A percentile compares a stretch with the other conserved stretches of the same genome.
Conservation (phyloP, 2,888 invertebrate species). For the Chloroclysta siterata region DNA sequence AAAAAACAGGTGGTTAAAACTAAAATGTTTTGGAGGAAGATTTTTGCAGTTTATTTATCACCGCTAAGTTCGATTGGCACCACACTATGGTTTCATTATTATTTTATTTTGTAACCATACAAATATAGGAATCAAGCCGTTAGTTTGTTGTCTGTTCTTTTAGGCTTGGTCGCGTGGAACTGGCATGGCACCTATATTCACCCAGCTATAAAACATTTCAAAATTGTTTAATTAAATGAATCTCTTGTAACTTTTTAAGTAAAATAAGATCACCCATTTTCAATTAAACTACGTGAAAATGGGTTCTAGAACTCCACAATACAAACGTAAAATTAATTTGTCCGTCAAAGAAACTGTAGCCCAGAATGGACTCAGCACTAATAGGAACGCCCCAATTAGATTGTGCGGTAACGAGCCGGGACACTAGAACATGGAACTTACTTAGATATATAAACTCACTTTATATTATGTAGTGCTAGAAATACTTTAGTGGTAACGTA, state of each 20-base stretch:
- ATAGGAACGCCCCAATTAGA: slow-evolving; percentile 44
- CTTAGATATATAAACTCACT: background rate
- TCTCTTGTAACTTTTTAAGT: no score
- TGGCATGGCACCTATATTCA: no score
- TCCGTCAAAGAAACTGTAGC: slow-evolving; percentile 34
- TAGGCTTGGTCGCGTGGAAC: no score
- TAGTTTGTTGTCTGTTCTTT: no score
- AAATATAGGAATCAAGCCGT: no score
- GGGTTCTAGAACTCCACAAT: slow-evolving; percentile 5
- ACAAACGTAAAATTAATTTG: slow-evolving; percentile 31
- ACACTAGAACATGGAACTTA: slow-evolving; percentile 1
- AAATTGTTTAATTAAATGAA: no score
- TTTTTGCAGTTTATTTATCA: no score
- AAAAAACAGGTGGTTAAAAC: background rate
- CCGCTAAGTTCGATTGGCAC: no score
- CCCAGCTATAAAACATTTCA: no score
- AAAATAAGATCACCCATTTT: no score
- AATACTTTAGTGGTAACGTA: background rate
- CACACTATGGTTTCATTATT: no score
- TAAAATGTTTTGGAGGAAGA: background rate
- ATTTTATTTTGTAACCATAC: no score
- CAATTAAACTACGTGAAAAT: slow-evolving; percentile 9
- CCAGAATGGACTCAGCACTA: slow-evolving; percentile 24
- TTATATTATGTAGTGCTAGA: background rate
- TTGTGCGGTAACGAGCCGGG: slow-evolving; percentile 40